Evolutionary conservation across 2,797 vertebrate genomes (phyloP).

Genomic region (Trichosurus vulpecula): DNA sequence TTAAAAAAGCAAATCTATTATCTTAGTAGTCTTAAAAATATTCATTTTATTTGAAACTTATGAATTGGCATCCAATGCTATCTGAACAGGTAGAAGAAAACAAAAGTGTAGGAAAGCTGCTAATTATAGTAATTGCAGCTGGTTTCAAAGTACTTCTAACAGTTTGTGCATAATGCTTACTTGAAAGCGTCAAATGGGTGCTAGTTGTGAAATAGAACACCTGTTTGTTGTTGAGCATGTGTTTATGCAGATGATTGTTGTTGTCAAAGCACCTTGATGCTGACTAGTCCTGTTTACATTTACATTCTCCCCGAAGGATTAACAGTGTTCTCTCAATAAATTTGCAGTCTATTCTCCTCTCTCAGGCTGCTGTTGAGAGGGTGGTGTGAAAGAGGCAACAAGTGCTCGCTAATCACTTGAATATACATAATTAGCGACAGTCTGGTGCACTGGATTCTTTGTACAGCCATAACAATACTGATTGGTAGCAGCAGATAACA

Average conservation of each 20-base stretch:
- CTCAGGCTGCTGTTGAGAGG: conserved; percentile 87
- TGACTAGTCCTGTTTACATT: conserved; percentile 89
- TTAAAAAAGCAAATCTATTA: background rate
- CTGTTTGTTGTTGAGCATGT: conserved; percentile 93
- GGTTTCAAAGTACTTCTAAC: conserved; percentile 91
- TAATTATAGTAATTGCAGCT: conserved; percentile 93
- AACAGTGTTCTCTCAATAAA: conserved; percentile 89
- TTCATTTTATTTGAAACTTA: conserved; percentile 59
- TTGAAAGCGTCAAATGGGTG: conserved; percentile 88
- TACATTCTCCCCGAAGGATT: conserved; percentile 88
- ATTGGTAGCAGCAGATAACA: conserved; percentile 82
- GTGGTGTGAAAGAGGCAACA: conserved; percentile 89
- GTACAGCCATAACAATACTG: conserved; percentile 83
- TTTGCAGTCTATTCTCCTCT: conserved; percentile 89
- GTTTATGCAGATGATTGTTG: conserved; percentile 92
- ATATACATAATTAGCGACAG: conserved; percentile 88
- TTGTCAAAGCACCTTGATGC: conserved; percentile 92
- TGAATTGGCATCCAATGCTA: conserved; percentile 69
- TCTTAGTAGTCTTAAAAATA: conserved; percentile 22
- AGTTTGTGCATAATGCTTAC: conserved; percentile 88
- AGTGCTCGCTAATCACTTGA: conserved; percentile 89
- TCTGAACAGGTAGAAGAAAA: conserved; percentile 82
- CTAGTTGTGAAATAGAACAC: conserved; percentile 93
- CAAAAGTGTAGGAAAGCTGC: conserved; percentile 84
- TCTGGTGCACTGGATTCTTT: conserved; percentile 86